Conservation (phyloP, 2,797 vertebrate genomes). For the Erpetoichthys calabaricus region DNA sequence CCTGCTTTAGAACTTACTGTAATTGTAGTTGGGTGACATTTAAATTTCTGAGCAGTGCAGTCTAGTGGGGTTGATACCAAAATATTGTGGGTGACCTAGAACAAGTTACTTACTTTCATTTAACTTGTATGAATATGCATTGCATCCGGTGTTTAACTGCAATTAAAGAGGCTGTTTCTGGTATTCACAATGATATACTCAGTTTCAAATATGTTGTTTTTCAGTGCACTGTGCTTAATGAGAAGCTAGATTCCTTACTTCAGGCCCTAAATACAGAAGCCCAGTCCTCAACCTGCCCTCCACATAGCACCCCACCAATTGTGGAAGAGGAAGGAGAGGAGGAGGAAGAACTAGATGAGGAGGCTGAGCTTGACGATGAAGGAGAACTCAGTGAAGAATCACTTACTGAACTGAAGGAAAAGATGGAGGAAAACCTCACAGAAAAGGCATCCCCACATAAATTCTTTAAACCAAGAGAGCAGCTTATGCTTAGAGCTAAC, state of each 20-base stretch:
- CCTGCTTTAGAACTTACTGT: no score
- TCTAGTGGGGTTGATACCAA: no score
- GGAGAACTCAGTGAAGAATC: slow-evolving; percentile 78
- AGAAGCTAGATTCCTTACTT: slow-evolving; percentile 86
- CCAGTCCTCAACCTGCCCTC: slow-evolving; percentile 39
- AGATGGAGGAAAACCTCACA: slow-evolving; percentile 53
- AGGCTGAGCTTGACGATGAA: slow-evolving; percentile 44
- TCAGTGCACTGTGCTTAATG: slow-evolving; percentile 80
- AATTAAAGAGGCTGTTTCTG: no score
- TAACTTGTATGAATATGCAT: no score
- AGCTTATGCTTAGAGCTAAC: slow-evolving; percentile 85
- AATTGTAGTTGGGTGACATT: no score
- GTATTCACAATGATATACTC: no score
- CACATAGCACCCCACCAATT: slow-evolving; percentile 54
- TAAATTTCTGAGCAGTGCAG: no score
- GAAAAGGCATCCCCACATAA: slow-evolving; percentile 56
- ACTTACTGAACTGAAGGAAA: slow-evolving; percentile 72
- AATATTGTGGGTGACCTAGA: no score
- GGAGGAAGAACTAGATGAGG: slow-evolving; percentile 29
- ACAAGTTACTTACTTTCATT: no score
- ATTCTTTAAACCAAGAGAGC: slow-evolving; percentile 67
- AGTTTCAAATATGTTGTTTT: neutral
- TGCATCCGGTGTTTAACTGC: no score
- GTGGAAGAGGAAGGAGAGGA: slow-evolving; percentile 65
- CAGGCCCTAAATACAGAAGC: slow-evolving; percentile 71